Percentiles rank a stretch among this genome's conserved stretches.
phyloP scores from a whole-genome alignment of 2,797 vertebrate genomes.

The Channa striata region DNA sequence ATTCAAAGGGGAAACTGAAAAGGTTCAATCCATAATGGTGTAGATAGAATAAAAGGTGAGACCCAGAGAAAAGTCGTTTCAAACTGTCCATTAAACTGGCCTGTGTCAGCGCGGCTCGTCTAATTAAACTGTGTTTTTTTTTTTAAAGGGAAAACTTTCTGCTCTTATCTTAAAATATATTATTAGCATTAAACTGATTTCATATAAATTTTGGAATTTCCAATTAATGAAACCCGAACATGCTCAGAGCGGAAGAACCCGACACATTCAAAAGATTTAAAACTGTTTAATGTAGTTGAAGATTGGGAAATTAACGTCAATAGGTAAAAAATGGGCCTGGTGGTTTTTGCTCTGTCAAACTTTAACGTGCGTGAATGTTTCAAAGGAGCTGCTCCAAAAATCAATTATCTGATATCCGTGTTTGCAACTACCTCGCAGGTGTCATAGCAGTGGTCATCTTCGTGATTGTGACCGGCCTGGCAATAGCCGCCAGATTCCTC shows the following conservation, averaged over 20 bases:
- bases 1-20: slow-evolving; percentile 60
- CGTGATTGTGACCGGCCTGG: slow-evolving; percentile 86
- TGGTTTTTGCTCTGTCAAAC: background rate
- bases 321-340: background rate
- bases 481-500: slow-evolving; percentile 86
- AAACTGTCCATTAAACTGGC: slow-evolving; percentile 52
- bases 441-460: slow-evolving; percentile 94
- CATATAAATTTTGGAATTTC: slow-evolving; percentile 20
- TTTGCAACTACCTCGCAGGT: slow-evolving; percentile 77
- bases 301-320: slow-evolving; percentile 2
- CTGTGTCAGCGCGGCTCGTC: slow-evolving; percentile 33
- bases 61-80: slow-evolving; percentile 57
- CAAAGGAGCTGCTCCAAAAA: background rate
- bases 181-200: slow-evolving; percentile 46
- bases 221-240: slow-evolving; percentile 32
- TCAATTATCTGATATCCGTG: background rate
- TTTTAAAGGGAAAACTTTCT: slow-evolving; percentile 30
- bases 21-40: slow-evolving; percentile 57
- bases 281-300: slow-evolving; percentile 28
- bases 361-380: background rate
- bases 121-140: slow-evolving; percentile 41
- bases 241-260: slow-evolving; percentile 1
- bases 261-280: slow-evolving; percentile 23
- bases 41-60: slow-evolving; percentile 49
- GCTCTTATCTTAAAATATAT: slow-evolving; percentile 24